These are phyloP conservation scores for Zaprionus nigranus DNA, from an alignment of 1,140 invertebrate species.

Conservation along the genomic window DNA sequence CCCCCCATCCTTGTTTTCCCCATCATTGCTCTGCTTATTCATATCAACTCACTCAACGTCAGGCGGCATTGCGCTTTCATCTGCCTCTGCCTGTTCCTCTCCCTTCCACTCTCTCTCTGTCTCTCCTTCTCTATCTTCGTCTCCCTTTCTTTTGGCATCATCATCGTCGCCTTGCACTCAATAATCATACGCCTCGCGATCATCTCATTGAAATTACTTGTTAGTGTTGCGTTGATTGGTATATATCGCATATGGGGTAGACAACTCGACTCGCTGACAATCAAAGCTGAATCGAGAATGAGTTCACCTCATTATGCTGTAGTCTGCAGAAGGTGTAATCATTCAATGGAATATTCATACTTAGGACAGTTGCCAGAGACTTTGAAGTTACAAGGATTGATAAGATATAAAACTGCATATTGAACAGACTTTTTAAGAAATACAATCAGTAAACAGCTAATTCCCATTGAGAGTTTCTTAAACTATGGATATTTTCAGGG, in stretches of 20 bases:
- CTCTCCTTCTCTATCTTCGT: constrained; percentile 20
- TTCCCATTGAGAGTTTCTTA: background rate
- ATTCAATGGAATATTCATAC: background rate
- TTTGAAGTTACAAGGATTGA: background rate
- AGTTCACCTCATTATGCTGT: background rate
- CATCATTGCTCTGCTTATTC: constrained; percentile 59
- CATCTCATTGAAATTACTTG: constrained; percentile 62
- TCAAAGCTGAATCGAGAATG: background rate
- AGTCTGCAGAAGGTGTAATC: background rate
- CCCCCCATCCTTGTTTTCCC: constrained; percentile 11
- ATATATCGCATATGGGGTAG: background rate
- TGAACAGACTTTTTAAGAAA: background rate
- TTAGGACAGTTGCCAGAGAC: background rate
- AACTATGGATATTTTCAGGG: too few relatives aligned
- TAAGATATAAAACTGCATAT: background rate
- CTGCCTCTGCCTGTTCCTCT: constrained; percentile 31
- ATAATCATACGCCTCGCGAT: constrained; percentile 37
- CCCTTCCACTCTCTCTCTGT: background rate
- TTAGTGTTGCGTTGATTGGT: constrained; percentile 49
- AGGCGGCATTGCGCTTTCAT: constrained; percentile 56
- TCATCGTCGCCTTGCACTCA: constrained; percentile 62
- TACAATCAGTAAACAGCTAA: background rate
- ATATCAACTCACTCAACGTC: constrained; percentile 67
- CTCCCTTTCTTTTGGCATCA: background rate
- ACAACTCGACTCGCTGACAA: constrained; percentile 6